Conservation (phyloP, 2,888 invertebrate genomes). For the Eurytoma adleriae region DNA sequence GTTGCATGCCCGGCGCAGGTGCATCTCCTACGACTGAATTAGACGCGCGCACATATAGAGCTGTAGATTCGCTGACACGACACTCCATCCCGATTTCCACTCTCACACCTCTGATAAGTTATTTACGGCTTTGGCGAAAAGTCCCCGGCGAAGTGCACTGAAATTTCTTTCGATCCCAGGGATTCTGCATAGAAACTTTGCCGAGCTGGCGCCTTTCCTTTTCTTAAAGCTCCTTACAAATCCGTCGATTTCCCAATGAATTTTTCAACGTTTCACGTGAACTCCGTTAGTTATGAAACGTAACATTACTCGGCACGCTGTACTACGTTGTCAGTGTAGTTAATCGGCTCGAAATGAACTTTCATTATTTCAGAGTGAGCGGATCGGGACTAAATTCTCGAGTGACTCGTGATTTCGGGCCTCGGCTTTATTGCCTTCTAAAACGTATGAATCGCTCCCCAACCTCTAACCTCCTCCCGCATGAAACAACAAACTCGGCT, state of each 20-base stretch:
- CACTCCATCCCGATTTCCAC: too few species aligned
- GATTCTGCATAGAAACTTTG: constrained; percentile 4
- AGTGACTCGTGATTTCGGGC: constrained; percentile 24
- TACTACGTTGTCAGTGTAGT: constrained; percentile 4
- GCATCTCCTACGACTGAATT: constrained; percentile 4
- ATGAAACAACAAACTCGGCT: too few species aligned
- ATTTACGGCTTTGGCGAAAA: too few species aligned
- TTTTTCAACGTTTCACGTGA: background rate
- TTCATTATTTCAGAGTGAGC: background rate
- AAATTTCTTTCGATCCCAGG: background rate
- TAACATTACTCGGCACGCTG: too few species aligned
- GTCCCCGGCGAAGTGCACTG: background rate
- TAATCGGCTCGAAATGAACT: constrained; percentile 5
- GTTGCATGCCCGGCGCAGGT: constrained; percentile 50
- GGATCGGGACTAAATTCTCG: constrained; percentile 15
- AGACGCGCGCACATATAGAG: background rate
- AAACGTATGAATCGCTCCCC: too few species aligned
- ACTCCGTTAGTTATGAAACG: background rate
- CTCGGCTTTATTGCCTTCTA: background rate
- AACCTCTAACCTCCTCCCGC: too few species aligned
- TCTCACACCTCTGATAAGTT: too few species aligned
- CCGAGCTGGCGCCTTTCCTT: background rate
- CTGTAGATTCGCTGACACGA: background rate
- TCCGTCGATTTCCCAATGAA: background rate
- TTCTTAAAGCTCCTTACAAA: background rate